phyloP scores from a whole-genome alignment of 2,797 vertebrate species.

The Melanogrammus aeglefinus region DNA sequence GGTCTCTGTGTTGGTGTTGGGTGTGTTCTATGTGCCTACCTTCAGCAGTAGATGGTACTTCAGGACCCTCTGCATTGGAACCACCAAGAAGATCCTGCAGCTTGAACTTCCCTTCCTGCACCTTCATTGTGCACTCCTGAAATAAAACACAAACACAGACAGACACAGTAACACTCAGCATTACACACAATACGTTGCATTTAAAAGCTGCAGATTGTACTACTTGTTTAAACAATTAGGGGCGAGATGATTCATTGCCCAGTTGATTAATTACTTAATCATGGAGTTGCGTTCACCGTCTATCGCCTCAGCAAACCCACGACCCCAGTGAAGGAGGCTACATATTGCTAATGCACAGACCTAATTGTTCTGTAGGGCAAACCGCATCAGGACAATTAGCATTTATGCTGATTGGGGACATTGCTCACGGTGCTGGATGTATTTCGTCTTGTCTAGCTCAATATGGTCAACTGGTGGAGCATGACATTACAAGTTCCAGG shows the following conservation, averaged over 20 bases:
- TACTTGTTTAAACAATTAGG: not conserved
- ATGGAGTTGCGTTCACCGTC: not conserved
- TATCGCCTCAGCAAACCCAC: not conserved
- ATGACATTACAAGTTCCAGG: not conserved
- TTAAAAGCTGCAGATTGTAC: not conserved
- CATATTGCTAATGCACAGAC: not conserved
- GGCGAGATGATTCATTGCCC: not conserved
- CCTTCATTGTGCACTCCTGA: conserved; percentile 83
- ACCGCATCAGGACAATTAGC: conserved; percentile 35
- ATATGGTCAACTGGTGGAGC: not conserved
- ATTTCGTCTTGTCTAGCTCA: conserved; percentile 15
- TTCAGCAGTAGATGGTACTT: conserved; percentile 97
- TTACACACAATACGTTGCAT: conserved; percentile 28
- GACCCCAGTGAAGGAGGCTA: not conserved
- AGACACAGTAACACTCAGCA: conserved; percentile 22
- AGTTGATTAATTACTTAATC: not conserved
- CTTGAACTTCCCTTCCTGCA: conserved; percentile 96
- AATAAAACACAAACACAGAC: conserved; percentile 24
- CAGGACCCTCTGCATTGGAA: conserved; percentile 96
- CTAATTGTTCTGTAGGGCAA: conserved; percentile 19
- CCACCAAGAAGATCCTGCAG: conserved; percentile 96
- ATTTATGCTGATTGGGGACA: conserved; percentile 41
- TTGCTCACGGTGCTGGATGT: conserved; percentile 43
- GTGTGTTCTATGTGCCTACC: conserved; percentile 64
- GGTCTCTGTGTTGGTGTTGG: too few relatives aligned